Percentiles rank a stretch among this genome's conserved stretches.
phyloP scores from a whole-genome alignment of 2,888 invertebrate genomes.

The Zygothrica quintamaculata region DNA sequence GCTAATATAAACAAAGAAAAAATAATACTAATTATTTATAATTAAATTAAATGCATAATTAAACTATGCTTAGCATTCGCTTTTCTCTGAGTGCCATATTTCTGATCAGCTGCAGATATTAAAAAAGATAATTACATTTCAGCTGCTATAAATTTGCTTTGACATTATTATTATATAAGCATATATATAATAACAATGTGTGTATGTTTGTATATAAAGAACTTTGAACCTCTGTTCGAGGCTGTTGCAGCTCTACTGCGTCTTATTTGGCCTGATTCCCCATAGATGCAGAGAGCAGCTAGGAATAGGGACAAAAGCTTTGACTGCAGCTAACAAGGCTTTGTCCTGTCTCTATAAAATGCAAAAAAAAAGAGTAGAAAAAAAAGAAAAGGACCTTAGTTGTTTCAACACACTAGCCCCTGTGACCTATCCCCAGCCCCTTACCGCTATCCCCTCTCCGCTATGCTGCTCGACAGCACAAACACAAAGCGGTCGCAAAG shows the following conservation, averaged over 20 bases:
- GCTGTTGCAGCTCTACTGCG: background rate
- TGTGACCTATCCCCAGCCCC: background rate
- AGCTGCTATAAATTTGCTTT: too few relatives aligned
- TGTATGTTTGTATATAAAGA: conserved; percentile 2
- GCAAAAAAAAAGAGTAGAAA: too few relatives aligned
- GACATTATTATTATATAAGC: too few relatives aligned
- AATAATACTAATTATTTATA: too few relatives aligned
- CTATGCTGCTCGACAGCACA: conserved; percentile 34
- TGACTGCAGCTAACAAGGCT: conserved; percentile 30
- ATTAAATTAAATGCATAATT: too few relatives aligned
- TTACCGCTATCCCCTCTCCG: background rate
- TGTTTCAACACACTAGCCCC: background rate
- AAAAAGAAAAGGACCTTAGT: too few relatives aligned
- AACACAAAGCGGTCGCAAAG: conserved; percentile 47
- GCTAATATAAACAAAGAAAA: too few relatives aligned
- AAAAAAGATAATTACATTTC: too few relatives aligned
- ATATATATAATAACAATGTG: too few relatives aligned
- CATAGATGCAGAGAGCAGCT: conserved; percentile 5
- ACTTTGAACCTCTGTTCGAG: background rate
- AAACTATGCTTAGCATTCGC: too few relatives aligned
- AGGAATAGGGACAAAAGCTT: conserved; percentile 23
- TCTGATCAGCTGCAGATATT: too few relatives aligned
- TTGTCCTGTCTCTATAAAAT: conserved; percentile 35
- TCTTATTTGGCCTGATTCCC: conserved; percentile 37
- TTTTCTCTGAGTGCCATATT: too few relatives aligned